A percentile compares a stretch with the other conserved stretches of the same genome.
These are phyloP conservation scores for Apamea monoglypha DNA, from an alignment of 2,888 invertebrate genomes.

Conservation along the genomic window DNA sequence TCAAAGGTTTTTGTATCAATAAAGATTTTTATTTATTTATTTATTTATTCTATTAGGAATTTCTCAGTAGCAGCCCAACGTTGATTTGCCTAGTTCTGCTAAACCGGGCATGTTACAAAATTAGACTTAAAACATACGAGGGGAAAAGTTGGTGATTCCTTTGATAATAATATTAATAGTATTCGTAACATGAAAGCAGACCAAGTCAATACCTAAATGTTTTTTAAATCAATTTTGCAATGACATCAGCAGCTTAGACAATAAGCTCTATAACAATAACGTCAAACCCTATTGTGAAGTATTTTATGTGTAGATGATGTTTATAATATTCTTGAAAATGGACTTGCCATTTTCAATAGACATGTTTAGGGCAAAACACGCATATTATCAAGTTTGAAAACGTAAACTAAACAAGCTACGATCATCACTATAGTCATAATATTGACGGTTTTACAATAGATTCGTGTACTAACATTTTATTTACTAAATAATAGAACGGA, in stretches of 20 bases:
- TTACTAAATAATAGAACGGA: conserved; percentile 24
- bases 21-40: too few relatives aligned
- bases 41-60: not conserved
- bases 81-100: not conserved
- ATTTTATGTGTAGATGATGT: too few relatives aligned
- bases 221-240: not conserved
- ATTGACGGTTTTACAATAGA: conserved; percentile 31
- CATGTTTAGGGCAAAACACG: not conserved
- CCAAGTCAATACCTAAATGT: too few relatives aligned
- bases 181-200: not conserved
- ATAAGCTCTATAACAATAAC: not conserved
- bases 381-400: conserved; percentile 6
- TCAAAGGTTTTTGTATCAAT: too few relatives aligned
- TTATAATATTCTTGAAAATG: too few relatives aligned
- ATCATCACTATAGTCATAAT: conserved; percentile 15
- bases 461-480: not conserved
- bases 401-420: conserved; percentile 14
- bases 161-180: not conserved
- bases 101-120: not conserved
- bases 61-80: not conserved
- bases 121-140: not conserved
- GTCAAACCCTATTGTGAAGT: too few relatives aligned
- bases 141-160: not conserved
- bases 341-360: not conserved
- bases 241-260: not conserved